phyloP scores from a whole-genome alignment of 2,113 vertebrate species.

The Puffinus mauretanicus region DNA sequence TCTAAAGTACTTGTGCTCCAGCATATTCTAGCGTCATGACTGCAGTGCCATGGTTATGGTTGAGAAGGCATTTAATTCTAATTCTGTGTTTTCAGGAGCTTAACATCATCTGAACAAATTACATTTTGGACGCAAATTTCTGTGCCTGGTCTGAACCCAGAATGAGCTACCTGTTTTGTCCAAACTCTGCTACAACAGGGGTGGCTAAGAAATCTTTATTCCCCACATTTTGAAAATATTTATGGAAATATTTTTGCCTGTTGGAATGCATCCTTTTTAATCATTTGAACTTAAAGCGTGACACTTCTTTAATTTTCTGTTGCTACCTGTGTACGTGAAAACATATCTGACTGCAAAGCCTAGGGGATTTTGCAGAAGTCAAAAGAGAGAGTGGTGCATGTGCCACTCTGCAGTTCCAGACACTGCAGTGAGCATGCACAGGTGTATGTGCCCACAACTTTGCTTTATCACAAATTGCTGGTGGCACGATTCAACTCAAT shows the following conservation, averaged over 20 bases:
- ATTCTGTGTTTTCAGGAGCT: neutral
- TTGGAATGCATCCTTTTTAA: neutral
- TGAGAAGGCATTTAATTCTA: neutral
- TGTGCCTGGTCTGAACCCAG: neutral
- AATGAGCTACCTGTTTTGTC: neutral
- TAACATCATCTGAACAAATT: neutral
- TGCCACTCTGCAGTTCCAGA: neutral
- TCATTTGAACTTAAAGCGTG: neutral
- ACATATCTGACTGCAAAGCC: neutral
- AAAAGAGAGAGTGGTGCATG: neutral
- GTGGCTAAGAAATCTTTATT: neutral
- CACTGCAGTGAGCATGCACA: rapidly evolving
- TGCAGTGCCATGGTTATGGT: neutral
- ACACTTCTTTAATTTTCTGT: neutral
- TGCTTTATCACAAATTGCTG: neutral
- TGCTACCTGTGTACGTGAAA: neutral
- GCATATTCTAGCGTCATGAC: neutral
- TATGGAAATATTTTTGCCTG: neutral
- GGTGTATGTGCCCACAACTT: rapidly evolving
- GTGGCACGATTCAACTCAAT: neutral
- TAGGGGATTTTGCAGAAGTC: too few relatives aligned
- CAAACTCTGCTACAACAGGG: neutral
- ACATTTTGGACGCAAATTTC: neutral
- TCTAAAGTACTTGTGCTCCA: neutral
- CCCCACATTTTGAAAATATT: neutral